Percentiles rank a stretch among this genome's conserved stretches.
Evolutionary conservation across 92 coral and sea anemone genomes (phyloP).

Genomic region (Porites divaricata): DNA sequence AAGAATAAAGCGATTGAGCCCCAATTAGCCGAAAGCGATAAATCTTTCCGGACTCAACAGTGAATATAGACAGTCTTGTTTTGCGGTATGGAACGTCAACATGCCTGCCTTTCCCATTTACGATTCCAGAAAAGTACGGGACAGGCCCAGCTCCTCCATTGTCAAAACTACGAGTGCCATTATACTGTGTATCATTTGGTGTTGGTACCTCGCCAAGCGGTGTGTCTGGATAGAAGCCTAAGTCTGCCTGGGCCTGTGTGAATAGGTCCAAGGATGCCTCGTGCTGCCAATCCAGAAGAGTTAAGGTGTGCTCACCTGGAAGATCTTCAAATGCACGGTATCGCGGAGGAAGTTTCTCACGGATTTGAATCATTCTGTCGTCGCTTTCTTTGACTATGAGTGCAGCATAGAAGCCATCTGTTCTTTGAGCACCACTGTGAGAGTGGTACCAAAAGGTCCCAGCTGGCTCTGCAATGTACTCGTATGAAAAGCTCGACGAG

Average conservation of each 20-base stretch:
- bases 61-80: conserved; percentile 67
- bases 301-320: conserved; percentile 55
- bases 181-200: conserved; percentile 25
- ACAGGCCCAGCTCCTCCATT: conserved; percentile 60
- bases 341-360: neutral
- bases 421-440: conserved; percentile 77
- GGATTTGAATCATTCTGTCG: conserved; percentile 4
- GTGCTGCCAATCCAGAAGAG: conserved; percentile 64
- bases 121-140: conserved; percentile 11
- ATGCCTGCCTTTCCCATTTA: conserved; percentile 86
- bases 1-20: conserved; percentile 55
- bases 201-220: conserved; percentile 64
- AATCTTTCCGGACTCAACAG: conserved; percentile 61
- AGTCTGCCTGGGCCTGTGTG: conserved; percentile 36
- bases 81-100: conserved; percentile 35
- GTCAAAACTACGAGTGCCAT: conserved; percentile 37
- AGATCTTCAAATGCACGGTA: conserved; percentile 29
- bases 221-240: conserved; percentile 54
- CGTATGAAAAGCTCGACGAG: conserved; percentile 67
- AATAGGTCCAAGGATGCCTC: conserved; percentile 64
- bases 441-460: conserved; percentile 95
- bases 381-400: conserved; percentile 52
- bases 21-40: conserved; percentile 77
- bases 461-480: conserved; percentile 72
- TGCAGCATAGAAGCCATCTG: conserved; percentile 89